Evolutionary conservation across 2,113 vertebrate species (phyloP).

Genomic region (Callocephalon fimbriatum): DNA sequence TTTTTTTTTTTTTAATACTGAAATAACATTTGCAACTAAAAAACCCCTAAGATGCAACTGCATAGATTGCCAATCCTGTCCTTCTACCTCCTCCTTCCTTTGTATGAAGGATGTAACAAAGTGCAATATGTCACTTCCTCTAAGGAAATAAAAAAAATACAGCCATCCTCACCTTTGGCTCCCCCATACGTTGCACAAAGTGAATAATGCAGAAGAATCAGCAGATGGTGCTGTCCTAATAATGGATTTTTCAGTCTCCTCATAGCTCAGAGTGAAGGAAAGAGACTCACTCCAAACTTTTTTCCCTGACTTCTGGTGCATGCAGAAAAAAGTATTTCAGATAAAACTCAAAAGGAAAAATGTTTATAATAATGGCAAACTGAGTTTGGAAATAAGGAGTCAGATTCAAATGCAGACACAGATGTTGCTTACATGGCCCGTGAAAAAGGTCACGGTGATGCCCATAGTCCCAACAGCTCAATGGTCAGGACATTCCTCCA

Average conservation of each 20-base stretch:
- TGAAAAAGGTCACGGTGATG: not conserved
- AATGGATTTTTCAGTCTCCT: slow-evolving; percentile 19
- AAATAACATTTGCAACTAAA: not conserved
- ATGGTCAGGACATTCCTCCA: not conserved
- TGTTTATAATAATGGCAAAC: not conserved
- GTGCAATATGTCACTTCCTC: not conserved
- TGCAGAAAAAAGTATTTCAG: not conserved
- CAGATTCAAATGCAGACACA: not conserved
- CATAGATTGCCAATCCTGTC: not conserved
- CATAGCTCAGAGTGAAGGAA: not conserved
- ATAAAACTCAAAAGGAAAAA: not conserved
- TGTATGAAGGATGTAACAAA: not conserved
- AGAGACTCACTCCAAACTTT: not conserved
- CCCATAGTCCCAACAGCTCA: rapidly evolving
- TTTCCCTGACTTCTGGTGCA: not conserved
- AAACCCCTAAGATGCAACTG: not conserved
- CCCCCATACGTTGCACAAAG: not conserved
- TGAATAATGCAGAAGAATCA: slow-evolving; percentile 9
- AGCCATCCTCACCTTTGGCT: not conserved
- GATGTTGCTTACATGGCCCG: not conserved
- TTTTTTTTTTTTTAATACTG: not conserved
- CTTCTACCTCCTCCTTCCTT: not conserved
- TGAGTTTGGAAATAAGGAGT: not conserved
- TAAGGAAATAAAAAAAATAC: not conserved
- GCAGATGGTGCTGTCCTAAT: slow-evolving; percentile 63